Percentiles rank a stretch among this genome's conserved stretches.
Conservation (phyloP, 1,140 invertebrate genomes). For the Pollicipes pollicipes region DNA sequence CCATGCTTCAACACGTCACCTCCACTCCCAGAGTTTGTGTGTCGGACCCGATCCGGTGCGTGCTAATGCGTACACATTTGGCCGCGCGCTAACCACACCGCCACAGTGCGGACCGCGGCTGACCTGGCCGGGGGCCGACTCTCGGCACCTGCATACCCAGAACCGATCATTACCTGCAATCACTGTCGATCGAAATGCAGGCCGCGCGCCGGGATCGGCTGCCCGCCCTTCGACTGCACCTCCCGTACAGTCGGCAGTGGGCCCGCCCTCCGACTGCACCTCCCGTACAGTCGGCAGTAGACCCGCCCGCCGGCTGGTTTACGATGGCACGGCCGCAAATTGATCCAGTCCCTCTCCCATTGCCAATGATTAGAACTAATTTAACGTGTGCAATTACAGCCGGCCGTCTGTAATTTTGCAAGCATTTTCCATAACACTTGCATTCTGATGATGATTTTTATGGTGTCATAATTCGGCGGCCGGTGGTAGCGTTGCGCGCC, state of each 20-base stretch:
- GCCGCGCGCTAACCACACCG: too few species aligned
- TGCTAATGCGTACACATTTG: too few species aligned
- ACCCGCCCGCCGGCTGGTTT: neutral
- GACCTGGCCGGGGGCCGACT: neutral
- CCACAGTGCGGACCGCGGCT: too few species aligned
- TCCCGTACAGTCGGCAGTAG: too few species aligned
- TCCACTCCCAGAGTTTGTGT: too few species aligned
- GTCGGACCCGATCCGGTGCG: too few species aligned
- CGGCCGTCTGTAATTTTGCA: neutral
- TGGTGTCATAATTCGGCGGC: neutral
- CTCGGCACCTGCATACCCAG: neutral
- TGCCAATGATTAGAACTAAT: neutral
- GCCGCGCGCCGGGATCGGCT: neutral
- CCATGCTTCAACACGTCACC: too few species aligned
- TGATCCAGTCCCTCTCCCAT: neutral
- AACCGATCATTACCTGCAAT: neutral
- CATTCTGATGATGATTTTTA: constrained; percentile 1
- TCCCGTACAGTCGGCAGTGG: too few species aligned
- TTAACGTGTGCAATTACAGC: neutral
- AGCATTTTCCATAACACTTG: constrained; percentile 2
- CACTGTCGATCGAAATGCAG: neutral
- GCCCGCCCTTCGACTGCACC: too few species aligned
- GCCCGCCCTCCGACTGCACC: too few species aligned
- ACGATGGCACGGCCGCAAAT: neutral
- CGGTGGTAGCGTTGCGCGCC: neutral